Percentiles rank a stretch among this genome's conserved stretches.
These are phyloP conservation scores for Cylas formicarius DNA, from an alignment of 1,140 invertebrate species.

Conservation along the genomic window DNA sequence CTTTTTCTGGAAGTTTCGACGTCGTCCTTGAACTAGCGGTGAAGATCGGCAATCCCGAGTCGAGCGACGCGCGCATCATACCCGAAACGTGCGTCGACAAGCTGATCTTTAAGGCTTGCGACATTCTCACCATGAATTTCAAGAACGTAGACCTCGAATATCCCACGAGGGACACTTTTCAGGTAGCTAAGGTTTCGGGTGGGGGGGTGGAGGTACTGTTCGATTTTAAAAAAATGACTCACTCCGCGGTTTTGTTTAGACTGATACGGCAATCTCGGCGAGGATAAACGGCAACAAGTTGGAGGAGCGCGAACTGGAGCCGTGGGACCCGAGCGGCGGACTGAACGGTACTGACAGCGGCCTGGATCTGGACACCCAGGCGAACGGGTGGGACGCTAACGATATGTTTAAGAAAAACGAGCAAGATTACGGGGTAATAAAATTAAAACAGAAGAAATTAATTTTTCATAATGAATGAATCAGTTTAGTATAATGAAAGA, in stretches of 20 bases:
- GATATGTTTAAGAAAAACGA: conserved; percentile 95
- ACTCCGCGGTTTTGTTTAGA: conserved; percentile 45
- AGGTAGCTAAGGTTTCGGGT: no score
- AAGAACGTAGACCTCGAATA: conserved; percentile 81
- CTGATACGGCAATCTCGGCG: conserved; percentile 61
- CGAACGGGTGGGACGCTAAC: conserved; percentile 89
- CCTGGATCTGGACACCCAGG: conserved; percentile 59
- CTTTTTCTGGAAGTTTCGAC: conserved; percentile 66
- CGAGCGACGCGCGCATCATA: conserved; percentile 42
- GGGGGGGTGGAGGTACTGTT: no score
- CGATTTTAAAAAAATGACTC: conserved; percentile 74
- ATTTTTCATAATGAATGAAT: no score
- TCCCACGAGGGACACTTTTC: conserved; percentile 75
- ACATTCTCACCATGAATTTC: conserved; percentile 72
- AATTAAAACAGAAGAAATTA: no score
- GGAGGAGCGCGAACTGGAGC: conserved; percentile 77
- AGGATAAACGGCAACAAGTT: conserved; percentile 51
- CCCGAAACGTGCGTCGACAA: conserved; percentile 68
- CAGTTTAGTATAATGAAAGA: no score
- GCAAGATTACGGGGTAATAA: conserved; percentile 80
- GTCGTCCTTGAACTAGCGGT: conserved; percentile 78
- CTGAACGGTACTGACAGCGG: conserved; percentile 51
- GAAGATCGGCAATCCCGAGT: conserved; percentile 57
- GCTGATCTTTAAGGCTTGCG: conserved; percentile 75
- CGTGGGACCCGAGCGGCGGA: conserved; percentile 68